A percentile compares a stretch with the other conserved stretches of the same genome.
Evolutionary conservation across 2,888 invertebrate genomes (phyloP).

Genomic region (Callosobruchus maculatus): DNA sequence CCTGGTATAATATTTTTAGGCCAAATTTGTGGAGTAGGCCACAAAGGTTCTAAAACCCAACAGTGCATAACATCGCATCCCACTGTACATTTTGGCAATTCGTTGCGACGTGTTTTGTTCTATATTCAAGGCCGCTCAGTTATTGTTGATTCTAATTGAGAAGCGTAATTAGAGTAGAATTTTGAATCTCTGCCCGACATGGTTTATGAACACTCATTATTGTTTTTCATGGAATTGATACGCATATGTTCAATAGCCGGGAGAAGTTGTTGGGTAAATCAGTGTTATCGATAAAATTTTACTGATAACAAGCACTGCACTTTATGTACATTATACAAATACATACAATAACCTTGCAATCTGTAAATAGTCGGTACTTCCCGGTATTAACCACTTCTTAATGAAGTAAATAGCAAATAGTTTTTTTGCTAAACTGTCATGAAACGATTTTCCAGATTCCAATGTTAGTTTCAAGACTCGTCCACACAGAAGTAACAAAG

Average conservation of each 20-base stretch:
- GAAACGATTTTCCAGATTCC: no score
- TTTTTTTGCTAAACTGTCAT: no score
- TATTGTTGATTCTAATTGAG: background rate
- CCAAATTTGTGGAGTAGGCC: no score
- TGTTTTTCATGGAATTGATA: background rate
- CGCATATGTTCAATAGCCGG: background rate
- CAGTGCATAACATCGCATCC: background rate
- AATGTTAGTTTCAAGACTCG: no score
- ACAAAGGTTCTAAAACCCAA: no score
- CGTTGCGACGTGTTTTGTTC: background rate
- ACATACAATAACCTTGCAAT: background rate
- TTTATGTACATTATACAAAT: background rate
- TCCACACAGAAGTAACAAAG: no score
- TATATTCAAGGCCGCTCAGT: background rate
- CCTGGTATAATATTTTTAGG: no score
- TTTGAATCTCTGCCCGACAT: background rate
- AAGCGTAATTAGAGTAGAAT: background rate
- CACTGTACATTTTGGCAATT: background rate
- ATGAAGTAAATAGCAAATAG: no score
- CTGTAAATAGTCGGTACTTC: background rate
- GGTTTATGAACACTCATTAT: background rate
- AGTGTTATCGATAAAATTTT: background rate
- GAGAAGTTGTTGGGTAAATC: background rate
- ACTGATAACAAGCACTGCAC: background rate
- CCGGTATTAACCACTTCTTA: no score